Percentiles rank a stretch among this genome's conserved stretches.
Conservation (phyloP, 2,888 invertebrate genomes). For the Eupeodes latifasciatus region DNA sequence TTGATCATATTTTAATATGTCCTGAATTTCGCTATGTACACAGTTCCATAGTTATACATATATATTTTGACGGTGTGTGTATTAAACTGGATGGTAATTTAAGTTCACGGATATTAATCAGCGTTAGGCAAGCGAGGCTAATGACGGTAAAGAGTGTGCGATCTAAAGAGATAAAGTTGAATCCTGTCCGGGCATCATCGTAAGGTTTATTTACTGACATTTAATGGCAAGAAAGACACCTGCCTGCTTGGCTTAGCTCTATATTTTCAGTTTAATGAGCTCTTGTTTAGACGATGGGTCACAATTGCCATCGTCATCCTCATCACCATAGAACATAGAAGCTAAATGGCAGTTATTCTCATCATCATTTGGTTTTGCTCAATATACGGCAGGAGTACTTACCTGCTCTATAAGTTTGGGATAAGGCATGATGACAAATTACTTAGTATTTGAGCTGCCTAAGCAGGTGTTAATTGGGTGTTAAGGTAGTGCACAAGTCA, state of each 20-base stretch:
- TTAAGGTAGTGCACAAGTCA: constrained; percentile 13
- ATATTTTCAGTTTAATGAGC: constrained; percentile 32
- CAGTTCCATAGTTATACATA: not conserved
- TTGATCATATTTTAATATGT: constrained; percentile 58
- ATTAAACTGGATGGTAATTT: constrained; percentile 34
- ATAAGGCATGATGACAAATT: constrained; percentile 29
- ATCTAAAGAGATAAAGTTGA: constrained; percentile 24
- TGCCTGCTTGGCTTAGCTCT: not conserved
- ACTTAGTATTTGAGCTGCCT: constrained; percentile 7
- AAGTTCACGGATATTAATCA: constrained; percentile 63
- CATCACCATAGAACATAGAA: not conserved
- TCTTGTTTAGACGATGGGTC: not conserved
- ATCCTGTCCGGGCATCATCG: constrained; percentile 12
- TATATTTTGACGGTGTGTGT: not conserved
- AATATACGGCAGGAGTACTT: not conserved
- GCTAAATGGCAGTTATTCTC: not conserved
- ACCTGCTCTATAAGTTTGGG: not conserved
- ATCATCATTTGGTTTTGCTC: not conserved
- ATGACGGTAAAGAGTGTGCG: not conserved
- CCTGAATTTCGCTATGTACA: not conserved
- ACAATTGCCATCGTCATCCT: too few relatives aligned
- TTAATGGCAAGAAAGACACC: constrained; percentile 15
- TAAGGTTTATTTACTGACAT: constrained; percentile 17
- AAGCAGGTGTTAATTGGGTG: constrained; percentile 39
- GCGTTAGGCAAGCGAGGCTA: constrained; percentile 5